A percentile compares a stretch with the other conserved stretches of the same genome.
These are phyloP conservation scores for Paratilapia polleni DNA, from an alignment of 2,113 vertebrate species.

Conservation along the genomic window DNA sequence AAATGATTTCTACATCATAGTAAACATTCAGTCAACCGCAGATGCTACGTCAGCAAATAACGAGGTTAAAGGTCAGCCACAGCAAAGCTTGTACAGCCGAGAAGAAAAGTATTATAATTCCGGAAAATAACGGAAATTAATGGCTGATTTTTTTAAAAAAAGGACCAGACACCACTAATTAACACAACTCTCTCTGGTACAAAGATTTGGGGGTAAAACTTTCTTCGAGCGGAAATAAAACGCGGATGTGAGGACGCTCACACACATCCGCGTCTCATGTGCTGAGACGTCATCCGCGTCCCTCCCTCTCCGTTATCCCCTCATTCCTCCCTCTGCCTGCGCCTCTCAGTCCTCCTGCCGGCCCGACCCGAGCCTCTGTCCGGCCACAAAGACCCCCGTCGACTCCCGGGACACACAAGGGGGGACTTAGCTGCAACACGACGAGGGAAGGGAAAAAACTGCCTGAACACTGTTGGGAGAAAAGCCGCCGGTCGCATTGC, in stretches of 20 bases:
- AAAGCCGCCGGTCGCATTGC: constrained; percentile 21
- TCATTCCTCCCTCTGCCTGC: constrained; percentile 45
- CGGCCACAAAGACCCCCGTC: constrained; percentile 31
- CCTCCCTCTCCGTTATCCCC: constrained; percentile 73
- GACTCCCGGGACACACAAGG: not conserved
- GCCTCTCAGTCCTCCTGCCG: constrained; percentile 37
- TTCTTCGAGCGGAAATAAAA: constrained; percentile 40
- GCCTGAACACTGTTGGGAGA: not conserved
- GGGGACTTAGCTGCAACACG: not conserved
- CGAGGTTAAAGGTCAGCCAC: constrained; percentile 22
- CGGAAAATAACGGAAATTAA: not conserved
- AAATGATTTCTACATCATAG: not conserved
- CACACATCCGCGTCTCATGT: too few relatives aligned
- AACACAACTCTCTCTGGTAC: not conserved
- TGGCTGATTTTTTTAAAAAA: not conserved
- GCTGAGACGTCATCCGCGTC: constrained; percentile 68
- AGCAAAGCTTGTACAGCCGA: not conserved
- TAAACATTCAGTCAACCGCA: not conserved
- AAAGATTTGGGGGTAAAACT: not conserved
- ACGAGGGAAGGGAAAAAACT: not conserved
- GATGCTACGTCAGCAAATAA: not conserved
- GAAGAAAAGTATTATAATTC: not conserved
- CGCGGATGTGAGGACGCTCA: too few relatives aligned
- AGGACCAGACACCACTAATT: not conserved
- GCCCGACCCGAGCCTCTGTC: constrained; percentile 59